Percentiles rank a stretch among this genome's conserved stretches.
Evolutionary conservation across 2,888 invertebrate genomes (phyloP).

Genomic region (Mythimna albipuncta): DNA sequence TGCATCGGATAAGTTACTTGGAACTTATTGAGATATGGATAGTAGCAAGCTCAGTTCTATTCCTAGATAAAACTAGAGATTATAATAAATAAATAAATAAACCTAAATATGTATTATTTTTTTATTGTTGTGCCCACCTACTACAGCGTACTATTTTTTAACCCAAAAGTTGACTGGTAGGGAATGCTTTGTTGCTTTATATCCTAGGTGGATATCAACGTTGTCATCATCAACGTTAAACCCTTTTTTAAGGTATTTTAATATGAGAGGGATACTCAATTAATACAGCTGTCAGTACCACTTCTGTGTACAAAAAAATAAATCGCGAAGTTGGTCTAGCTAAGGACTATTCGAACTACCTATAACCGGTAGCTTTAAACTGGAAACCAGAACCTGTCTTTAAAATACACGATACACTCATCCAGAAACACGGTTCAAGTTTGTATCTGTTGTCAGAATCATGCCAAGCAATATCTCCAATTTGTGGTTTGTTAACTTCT

Average conservation of each 20-base stretch:
- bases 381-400: slow-evolving; percentile 26
- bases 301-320: no score
- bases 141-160: no score
- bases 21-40: background rate
- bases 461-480: slow-evolving; percentile 16
- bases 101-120: no score
- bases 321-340: background rate
- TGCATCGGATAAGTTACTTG: background rate
- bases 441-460: background rate
- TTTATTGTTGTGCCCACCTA: no score
- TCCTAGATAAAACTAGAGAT: background rate
- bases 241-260: no score
- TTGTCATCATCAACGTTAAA: no score
- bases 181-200: no score
- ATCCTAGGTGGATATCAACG: no score
- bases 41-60: background rate
- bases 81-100: no score
- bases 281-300: no score
- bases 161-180: no score
- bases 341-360: background rate
- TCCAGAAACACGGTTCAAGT: slow-evolving; percentile 23
- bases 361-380: slow-evolving; percentile 19
- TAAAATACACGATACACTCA: slow-evolving; percentile 4
- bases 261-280: no score
- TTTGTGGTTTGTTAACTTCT: slow-evolving; percentile 16